Evolutionary conservation across 2,113 vertebrate genomes (phyloP).

Genomic region (Myiagra hebetior): DNA sequence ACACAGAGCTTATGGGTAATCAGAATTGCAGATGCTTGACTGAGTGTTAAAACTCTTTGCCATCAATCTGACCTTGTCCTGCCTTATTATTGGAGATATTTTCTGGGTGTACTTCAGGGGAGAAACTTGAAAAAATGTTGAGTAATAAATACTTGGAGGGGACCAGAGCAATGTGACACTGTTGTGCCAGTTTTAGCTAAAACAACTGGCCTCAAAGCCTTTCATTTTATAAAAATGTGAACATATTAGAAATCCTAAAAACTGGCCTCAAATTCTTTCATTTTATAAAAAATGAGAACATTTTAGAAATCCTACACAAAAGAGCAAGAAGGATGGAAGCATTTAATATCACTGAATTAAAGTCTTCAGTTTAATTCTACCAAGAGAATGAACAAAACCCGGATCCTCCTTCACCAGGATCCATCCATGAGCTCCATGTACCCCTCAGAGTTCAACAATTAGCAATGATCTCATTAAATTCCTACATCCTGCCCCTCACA

Average conservation of each 20-base stretch:
- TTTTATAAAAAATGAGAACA: not conserved
- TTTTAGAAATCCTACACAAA: not conserved
- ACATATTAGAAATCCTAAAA: not conserved
- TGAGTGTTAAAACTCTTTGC: slow-evolving; percentile 6
- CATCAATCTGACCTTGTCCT: slow-evolving; percentile 5
- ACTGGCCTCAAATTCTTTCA: too few species aligned
- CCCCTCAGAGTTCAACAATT: not conserved
- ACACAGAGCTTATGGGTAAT: slow-evolving; percentile 12
- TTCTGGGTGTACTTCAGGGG: not conserved
- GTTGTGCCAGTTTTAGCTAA: not conserved
- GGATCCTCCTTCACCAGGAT: not conserved
- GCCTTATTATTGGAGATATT: not conserved
- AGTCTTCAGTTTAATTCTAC: not conserved
- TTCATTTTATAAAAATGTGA: not conserved
- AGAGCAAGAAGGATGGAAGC: not conserved
- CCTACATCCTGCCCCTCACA: not conserved
- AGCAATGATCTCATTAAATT: not conserved
- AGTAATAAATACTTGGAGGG: not conserved
- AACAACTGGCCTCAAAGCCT: not conserved
- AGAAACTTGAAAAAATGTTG: not conserved
- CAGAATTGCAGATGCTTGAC: slow-evolving; percentile 37
- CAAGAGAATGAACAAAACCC: not conserved
- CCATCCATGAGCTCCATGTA: not conserved
- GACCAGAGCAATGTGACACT: not conserved
- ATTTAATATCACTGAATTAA: not conserved